Conservation (phyloP, 2,797 vertebrate genomes). For the Lepus oiostolus region DNA sequence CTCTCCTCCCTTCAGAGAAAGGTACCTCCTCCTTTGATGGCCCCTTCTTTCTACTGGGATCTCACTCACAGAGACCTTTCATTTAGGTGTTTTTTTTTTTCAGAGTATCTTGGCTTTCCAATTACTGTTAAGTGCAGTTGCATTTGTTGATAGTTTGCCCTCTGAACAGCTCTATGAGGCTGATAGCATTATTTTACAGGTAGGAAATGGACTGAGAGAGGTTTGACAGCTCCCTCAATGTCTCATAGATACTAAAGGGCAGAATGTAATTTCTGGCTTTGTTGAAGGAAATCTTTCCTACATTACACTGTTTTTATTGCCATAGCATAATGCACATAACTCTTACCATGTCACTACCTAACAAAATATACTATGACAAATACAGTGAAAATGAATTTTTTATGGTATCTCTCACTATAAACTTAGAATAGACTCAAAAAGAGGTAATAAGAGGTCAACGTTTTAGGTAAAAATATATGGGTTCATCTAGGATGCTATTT, state of each 20-base stretch:
- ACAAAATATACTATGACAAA: neutral
- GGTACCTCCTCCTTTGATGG: too few species aligned
- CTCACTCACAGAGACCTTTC: too few species aligned
- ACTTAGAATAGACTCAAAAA: slow-evolving; percentile 13
- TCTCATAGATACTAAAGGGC: neutral
- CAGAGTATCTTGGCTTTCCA: too few species aligned
- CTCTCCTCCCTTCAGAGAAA: too few species aligned
- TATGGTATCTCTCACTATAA: neutral
- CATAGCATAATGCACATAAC: neutral
- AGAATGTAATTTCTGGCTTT: neutral
- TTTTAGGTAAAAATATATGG: neutral
- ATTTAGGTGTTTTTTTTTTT: too few species aligned
- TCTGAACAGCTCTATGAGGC: neutral
- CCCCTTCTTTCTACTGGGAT: too few species aligned
- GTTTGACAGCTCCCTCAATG: neutral
- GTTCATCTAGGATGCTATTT: neutral
- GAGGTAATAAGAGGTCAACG: neutral
- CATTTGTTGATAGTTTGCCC: slow-evolving; percentile 19
- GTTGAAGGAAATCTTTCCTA: neutral
- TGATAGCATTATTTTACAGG: neutral
- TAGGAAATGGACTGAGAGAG: neutral
- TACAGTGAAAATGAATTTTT: neutral
- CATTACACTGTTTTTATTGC: neutral
- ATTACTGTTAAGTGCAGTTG: neutral
- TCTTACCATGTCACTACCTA: slow-evolving; percentile 7